phyloP scores from a whole-genome alignment of 2,797 vertebrate genomes.

The Hyperoplus immaculatus region DNA sequence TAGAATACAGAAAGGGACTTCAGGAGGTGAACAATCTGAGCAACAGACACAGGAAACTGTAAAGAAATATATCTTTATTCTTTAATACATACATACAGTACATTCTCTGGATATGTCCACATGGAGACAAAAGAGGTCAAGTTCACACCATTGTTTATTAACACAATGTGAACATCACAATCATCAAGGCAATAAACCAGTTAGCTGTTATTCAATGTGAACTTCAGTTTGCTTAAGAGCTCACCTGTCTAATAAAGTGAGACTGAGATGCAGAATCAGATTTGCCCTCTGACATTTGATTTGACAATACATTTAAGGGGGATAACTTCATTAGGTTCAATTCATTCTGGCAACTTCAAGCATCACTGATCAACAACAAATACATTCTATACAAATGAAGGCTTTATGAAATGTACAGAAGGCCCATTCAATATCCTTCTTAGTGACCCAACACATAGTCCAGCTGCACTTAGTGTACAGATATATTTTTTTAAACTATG shows the following conservation, averaged over 20 bases:
- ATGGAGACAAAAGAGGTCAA: not conserved
- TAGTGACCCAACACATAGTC: not conserved
- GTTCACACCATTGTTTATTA: slow-evolving; percentile 1
- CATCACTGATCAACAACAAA: not conserved
- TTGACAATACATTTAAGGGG: not conserved
- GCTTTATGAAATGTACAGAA: not conserved
- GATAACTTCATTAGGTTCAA: not conserved
- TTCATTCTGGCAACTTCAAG: not conserved
- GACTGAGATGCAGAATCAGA: not conserved
- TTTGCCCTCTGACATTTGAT: not conserved
- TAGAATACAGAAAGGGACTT: not conserved
- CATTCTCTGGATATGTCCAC: not conserved
- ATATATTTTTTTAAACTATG: too few species aligned
- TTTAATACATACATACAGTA: slow-evolving; percentile 11
- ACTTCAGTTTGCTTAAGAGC: slow-evolving; percentile 6
- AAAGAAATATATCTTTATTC: slow-evolving; percentile 26
- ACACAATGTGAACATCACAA: not conserved
- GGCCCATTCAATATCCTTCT: not conserved
- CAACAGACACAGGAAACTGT: not conserved
- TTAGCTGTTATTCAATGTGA: slow-evolving; percentile 21
- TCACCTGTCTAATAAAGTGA: not conserved
- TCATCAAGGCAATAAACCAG: slow-evolving; percentile 18
- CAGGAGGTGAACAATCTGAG: not conserved
- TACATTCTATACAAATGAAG: not conserved
- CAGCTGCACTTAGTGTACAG: not conserved